Percentiles rank a stretch among this genome's conserved stretches.
Evolutionary conservation across 1,140 invertebrate genomes (phyloP).

Genomic region (Leptonema lineaticorne): DNA sequence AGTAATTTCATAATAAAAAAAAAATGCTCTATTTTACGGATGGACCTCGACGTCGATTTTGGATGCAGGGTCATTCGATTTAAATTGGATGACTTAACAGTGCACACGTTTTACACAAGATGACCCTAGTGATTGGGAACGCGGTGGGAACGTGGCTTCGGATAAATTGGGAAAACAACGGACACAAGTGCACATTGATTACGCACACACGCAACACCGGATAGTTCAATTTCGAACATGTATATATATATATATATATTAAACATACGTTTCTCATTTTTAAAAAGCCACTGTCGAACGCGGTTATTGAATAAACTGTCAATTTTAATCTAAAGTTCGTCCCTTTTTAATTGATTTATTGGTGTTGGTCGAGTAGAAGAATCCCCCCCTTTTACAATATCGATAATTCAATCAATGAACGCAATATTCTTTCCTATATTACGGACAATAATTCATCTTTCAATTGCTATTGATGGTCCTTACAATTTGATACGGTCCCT

Average conservation of each 20-base stretch:
- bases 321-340: conserved; percentile 42
- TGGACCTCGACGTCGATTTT: too few species aligned
- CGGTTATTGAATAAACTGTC: conserved; percentile 42
- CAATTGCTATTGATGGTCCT: conserved; percentile 34
- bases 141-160: conserved; percentile 2
- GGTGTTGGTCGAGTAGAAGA: not conserved
- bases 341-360: conserved; percentile 43
- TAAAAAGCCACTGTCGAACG: not conserved
- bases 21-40: too few species aligned
- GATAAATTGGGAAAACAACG: conserved; percentile 20
- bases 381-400: conserved; percentile 21
- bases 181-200: too few species aligned
- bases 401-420: conserved; percentile 42
- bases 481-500: conserved; percentile 3
- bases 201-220: too few species aligned
- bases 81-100: conserved; percentile 18
- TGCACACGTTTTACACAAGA: not conserved
- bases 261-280: conserved; percentile 1
- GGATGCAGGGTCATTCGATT: too few species aligned
- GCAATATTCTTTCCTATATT: conserved; percentile 32
- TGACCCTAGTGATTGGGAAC: not conserved
- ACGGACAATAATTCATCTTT: conserved; percentile 37
- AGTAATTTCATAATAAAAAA: too few species aligned
- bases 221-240: conserved; percentile 39
- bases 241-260: not conserved